Evolutionary conservation across 2,113 vertebrate species (phyloP).

Genomic region (Xiphias gladius): DNA sequence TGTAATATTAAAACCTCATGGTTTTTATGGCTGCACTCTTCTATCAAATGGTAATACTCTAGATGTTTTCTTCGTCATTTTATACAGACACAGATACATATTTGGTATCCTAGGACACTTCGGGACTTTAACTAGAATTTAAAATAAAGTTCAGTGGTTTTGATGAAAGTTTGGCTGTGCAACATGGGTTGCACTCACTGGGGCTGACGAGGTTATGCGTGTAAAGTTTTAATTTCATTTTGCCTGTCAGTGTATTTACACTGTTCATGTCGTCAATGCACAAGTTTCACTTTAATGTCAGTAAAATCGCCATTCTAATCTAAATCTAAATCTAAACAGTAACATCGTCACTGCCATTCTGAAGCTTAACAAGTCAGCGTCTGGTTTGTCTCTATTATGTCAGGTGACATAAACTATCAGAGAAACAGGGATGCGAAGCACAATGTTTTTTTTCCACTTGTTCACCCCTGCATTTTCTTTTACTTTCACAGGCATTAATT

Average conservation of each 20-base stretch:
- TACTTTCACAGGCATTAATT: background rate
- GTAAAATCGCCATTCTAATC: background rate
- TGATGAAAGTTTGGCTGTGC: background rate
- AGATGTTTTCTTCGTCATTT: constrained; percentile 5
- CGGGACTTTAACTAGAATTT: background rate
- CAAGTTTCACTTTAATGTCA: background rate
- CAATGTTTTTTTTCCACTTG: background rate
- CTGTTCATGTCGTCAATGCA: background rate
- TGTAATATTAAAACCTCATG: background rate
- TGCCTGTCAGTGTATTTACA: constrained; percentile 7
- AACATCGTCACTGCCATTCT: background rate
- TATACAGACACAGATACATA: background rate
- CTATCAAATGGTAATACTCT: background rate
- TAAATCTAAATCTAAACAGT: constrained; percentile 12
- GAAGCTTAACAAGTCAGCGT: background rate
- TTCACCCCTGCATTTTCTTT: background rate
- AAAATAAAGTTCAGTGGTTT: constrained; percentile 12
- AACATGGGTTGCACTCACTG: constrained; percentile 1
- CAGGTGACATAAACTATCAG: constrained; percentile 5
- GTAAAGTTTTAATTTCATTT: constrained; percentile 1
- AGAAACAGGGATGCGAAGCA: constrained; percentile 9
- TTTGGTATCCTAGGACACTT: background rate
- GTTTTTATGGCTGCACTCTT: background rate
- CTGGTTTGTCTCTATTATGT: constrained; percentile 10
- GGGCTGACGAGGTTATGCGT: background rate